Evolutionary conservation across 30 jellyfish, hydroid and myxozoan species (phyloP).

Genomic region (Hydractinia symbiolongicarpus): DNA sequence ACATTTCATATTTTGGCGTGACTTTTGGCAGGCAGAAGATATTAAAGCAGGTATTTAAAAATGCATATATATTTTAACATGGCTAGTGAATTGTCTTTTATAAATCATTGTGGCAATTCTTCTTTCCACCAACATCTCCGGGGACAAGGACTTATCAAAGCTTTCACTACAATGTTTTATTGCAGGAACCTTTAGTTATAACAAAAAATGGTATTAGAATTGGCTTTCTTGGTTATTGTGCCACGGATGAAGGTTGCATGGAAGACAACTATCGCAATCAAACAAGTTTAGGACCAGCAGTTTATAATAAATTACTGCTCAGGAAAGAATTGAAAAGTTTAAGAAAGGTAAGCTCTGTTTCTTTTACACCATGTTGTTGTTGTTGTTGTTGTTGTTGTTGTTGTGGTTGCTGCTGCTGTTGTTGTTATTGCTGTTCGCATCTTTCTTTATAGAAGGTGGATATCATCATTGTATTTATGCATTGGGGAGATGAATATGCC

Average conservation of each 20-base stretch:
- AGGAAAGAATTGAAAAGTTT: background rate
- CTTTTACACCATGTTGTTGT: no score
- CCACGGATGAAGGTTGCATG: constrained; percentile 32
- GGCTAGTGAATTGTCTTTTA: no score
- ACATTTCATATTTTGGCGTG: constrained; percentile 43
- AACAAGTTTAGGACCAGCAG: constrained; percentile 5
- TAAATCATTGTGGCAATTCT: no score
- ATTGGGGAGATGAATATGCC: background rate
- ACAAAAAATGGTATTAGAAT: constrained; percentile 42
- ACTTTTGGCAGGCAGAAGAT: background rate
- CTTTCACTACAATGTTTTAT: background rate
- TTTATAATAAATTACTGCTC: background rate
- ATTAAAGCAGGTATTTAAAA: constrained; percentile 18
- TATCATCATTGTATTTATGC: background rate
- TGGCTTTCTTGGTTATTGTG: constrained; percentile 63
- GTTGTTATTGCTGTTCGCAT: no score
- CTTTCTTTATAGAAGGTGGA: background rate
- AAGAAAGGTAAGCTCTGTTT: background rate
- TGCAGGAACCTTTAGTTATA: constrained; percentile 34
- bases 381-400: no score
- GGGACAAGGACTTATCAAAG: no score
- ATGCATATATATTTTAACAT: no score
- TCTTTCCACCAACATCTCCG: no score
- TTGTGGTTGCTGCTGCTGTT: no score
- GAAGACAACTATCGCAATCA: background rate